Evolutionary conservation across 2,888 invertebrate species (phyloP).

Genomic region (Rhorus exstirpatorius): DNA sequence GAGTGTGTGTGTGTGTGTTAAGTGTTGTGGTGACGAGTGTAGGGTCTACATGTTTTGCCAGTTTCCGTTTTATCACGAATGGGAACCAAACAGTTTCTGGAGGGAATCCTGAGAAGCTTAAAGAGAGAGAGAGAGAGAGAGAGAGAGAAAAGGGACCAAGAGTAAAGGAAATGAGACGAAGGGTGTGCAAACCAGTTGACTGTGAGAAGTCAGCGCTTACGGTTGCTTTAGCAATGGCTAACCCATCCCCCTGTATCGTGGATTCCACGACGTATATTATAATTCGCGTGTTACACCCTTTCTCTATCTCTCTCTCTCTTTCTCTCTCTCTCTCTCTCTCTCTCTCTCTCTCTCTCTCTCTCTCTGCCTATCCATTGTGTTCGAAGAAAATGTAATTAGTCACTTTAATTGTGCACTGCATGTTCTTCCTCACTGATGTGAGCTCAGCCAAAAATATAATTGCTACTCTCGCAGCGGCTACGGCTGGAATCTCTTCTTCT

Average conservation of each 20-base stretch:
- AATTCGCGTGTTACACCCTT: conserved; percentile 62
- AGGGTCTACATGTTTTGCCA: conserved; percentile 59
- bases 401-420: too few relatives aligned
- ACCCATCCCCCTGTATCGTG: conserved; percentile 56
- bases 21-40: conserved; percentile 42
- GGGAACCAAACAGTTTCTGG: conserved; percentile 53
- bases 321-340: too few relatives aligned
- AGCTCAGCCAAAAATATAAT: too few relatives aligned
- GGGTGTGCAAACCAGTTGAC: conserved; percentile 22
- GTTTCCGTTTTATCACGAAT: conserved; percentile 60
- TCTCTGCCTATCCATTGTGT: too few relatives aligned
- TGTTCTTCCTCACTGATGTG: too few relatives aligned
- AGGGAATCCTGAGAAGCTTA: conserved; percentile 38
- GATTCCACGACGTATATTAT: conserved; percentile 81
- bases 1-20: not conserved
- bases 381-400: too few relatives aligned
- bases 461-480: too few relatives aligned
- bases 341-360: too few relatives aligned
- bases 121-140: conserved; percentile 17
- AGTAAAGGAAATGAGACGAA: too few relatives aligned
- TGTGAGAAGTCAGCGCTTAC: conserved; percentile 33
- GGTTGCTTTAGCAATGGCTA: conserved; percentile 38
- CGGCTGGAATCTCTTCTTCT: too few relatives aligned
- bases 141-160: conserved; percentile 13
- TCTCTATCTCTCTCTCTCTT: conserved; percentile 46